phyloP scores from a whole-genome alignment of 2,888 invertebrate species.

The Tubulanus polymorphus region DNA sequence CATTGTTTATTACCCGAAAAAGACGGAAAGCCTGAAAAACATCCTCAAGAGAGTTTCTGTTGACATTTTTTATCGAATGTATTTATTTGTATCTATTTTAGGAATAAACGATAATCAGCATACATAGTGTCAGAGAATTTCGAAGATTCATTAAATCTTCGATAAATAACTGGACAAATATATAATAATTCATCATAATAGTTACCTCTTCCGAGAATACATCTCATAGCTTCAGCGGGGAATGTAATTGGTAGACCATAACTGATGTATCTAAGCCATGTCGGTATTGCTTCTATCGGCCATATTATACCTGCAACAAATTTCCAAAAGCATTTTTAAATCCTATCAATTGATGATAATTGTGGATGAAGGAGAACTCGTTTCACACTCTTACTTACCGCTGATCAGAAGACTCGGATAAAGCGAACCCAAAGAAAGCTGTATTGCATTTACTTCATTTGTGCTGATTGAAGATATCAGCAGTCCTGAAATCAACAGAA shows the following conservation, averaged over 20 bases:
- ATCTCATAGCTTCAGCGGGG: constrained; percentile 71
- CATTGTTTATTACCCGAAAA: no score
- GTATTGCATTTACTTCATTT: constrained; percentile 87
- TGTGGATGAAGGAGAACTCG: no score
- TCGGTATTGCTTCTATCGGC: constrained; percentile 95
- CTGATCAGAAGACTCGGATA: constrained; percentile 88
- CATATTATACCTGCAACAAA: constrained; percentile 87
- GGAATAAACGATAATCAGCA: no score
- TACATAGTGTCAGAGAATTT: no score
- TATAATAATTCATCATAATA: no score
- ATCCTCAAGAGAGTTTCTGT: no score
- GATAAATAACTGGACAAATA: no score
- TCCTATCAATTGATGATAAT: not conserved
- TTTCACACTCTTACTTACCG: no score
- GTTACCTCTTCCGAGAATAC: constrained; percentile 35
- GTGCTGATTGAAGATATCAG: constrained; percentile 90
- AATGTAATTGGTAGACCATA: constrained; percentile 73
- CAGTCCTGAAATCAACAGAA: constrained; percentile 63
- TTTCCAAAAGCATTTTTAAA: not conserved
- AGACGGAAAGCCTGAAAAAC: no score
- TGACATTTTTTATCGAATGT: no score
- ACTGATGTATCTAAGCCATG: constrained; percentile 70
- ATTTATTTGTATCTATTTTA: no score
- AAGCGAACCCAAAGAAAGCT: constrained; percentile 87
- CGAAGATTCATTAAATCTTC: no score